Evolutionary conservation across 37 sponge, comb jelly and placozoan genomes (phyloP).

Genomic region (Aphrocallistes beatrix): DNA sequence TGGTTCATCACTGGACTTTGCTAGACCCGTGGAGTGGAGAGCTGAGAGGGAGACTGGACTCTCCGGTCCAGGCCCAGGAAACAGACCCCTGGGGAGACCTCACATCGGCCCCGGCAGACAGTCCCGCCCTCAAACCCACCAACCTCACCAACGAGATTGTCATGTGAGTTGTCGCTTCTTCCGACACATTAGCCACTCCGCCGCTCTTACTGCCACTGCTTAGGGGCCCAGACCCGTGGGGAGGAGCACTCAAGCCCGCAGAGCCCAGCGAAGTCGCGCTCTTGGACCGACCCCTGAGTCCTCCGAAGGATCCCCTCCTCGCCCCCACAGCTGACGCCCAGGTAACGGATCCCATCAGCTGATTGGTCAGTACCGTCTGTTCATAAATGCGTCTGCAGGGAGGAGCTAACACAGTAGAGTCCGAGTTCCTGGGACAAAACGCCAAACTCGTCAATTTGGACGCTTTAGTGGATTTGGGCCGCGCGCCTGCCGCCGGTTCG

Average conservation of each 20-base stretch:
- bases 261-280: conserved; percentile 18
- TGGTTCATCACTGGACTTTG: neutral
- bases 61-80: neutral
- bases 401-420: conserved; percentile 35
- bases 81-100: conserved; percentile 23
- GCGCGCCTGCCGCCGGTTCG: neutral
- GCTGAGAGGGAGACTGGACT: neutral
- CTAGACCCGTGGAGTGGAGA: conserved; percentile 22
- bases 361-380: neutral
- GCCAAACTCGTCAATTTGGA: conserved; percentile 65
- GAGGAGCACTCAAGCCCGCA: neutral
- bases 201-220: neutral
- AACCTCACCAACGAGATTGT: conserved; percentile 6
- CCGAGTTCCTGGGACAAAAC: conserved; percentile 56
- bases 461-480: conserved; percentile 23
- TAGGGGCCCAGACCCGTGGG: conserved; percentile 17
- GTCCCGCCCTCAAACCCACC: neutral
- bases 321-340: neutral
- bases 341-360: neutral
- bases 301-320: conserved; percentile 20
- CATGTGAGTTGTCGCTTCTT: neutral
- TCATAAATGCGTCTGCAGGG: neutral
- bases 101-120: neutral
- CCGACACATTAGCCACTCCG: neutral
- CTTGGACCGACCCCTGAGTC: conserved; percentile 37